Evolutionary conservation across 2,888 invertebrate genomes (phyloP), one percentile per base, ranked within the genome.

Genomic region (Leptopterna dolabrata): DNA sequence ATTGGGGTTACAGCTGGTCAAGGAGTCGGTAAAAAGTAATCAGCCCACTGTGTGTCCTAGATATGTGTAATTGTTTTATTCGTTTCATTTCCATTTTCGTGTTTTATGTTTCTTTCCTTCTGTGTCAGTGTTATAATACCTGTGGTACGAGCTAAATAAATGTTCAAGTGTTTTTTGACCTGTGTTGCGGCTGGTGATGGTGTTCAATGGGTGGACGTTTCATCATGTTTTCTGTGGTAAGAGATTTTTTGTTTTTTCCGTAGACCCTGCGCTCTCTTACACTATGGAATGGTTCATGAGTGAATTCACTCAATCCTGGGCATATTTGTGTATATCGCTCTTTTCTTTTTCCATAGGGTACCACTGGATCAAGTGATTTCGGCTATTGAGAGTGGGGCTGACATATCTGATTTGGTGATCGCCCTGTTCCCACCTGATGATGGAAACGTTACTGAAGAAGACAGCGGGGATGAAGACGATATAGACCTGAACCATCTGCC

Each of bases 391-490:
- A 71, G 27, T 71, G 71, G 71, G 27, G 27, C 71, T 14, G 71
- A 47, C 11, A 47, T 47, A 13, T 47, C 47, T 85, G 93, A 84
- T 36, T 24, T 84, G 63, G 86, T 81, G 19, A 41, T 86, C 27
- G 78, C 76, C 47, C 43, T 78, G n/a, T 86, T 86, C 29, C 86
- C 86, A 71, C 86, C 86, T n/a, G 51, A 76, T n/a, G 76, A 86
- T 81, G 36, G 76, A 30, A 76, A 86, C n/a, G n/a, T n/a, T n/a
- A n/a, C n/a, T n/a, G n/a, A n/a, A n/a, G n/a, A n/a, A n/a, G n/a
- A n/a, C n/a, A 86, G 86, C 41, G 78, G 86, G 43, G n/a, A n/a
- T n/a, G n/a, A n/a, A n/a, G n/a, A n/a, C n/a, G n/a, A n/a, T n/a
- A n/a, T n/a, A n/a, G n/a, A n/a, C n/a, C n/a, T n/a, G n/a, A 81